Evolutionary conservation across 2,888 invertebrate species (phyloP).

Genomic region (Agriopis marginaria): DNA sequence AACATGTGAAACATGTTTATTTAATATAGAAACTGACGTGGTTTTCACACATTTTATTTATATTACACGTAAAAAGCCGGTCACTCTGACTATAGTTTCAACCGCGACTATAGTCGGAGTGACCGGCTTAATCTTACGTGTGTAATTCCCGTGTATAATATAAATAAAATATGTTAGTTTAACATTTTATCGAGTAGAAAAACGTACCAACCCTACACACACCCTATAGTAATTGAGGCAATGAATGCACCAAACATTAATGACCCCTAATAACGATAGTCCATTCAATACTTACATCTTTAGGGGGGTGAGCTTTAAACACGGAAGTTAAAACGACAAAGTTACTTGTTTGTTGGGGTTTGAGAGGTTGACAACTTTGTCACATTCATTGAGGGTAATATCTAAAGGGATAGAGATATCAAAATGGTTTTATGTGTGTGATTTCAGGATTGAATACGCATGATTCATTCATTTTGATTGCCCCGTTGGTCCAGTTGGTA

Average conservation of each 20-base stretch:
- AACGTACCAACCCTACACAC: conserved; percentile 59
- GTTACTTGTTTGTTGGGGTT: conserved; percentile 64
- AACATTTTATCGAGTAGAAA: not conserved
- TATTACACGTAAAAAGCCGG: too few relatives aligned
- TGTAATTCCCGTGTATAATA: too few relatives aligned
- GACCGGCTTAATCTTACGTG: too few relatives aligned
- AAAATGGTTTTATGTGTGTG: not conserved
- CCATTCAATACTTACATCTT: conserved; percentile 16
- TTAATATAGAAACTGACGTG: too few relatives aligned
- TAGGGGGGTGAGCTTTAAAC: conserved; percentile 50
- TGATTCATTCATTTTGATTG: too few relatives aligned
- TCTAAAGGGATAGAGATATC: conserved; percentile 5
- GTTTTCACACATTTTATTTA: too few relatives aligned
- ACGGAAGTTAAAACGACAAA: conserved; percentile 55
- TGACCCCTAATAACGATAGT: conserved; percentile 51
- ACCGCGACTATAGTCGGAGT: too few relatives aligned
- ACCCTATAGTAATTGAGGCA: conserved; percentile 60
- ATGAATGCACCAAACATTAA: conserved; percentile 54
- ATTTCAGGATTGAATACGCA: too few relatives aligned
- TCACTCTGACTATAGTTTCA: too few relatives aligned
- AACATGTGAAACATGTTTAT: too few relatives aligned
- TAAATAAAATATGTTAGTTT: too few relatives aligned
- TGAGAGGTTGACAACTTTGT: conserved; percentile 55
- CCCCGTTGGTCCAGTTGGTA: too few relatives aligned
- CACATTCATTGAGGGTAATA: conserved; percentile 29